Conservation (phyloP, 2,888 invertebrate genomes). For the Nephrotoma flavescens region DNA sequence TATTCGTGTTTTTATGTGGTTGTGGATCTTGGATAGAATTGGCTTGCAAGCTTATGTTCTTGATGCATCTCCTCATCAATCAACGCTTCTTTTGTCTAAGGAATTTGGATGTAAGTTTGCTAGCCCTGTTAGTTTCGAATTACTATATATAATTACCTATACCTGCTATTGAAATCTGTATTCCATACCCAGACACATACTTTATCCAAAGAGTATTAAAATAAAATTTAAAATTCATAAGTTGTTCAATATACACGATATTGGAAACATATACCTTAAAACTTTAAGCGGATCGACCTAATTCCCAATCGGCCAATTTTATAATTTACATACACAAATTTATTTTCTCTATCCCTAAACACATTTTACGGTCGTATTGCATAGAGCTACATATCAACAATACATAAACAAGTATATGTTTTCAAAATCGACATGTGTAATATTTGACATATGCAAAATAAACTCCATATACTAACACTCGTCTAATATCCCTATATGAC, state of each 20-base stretch:
- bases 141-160: no score
- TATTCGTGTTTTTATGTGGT: no score
- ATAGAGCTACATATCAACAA: background rate
- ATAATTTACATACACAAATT: background rate
- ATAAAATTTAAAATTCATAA: background rate
- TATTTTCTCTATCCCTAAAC: background rate
- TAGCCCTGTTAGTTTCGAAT: no score
- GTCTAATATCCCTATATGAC: background rate
- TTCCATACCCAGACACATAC: background rate
- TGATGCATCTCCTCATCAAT: no score
- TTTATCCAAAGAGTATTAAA: background rate
- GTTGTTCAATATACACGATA: background rate
- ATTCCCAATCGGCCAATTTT: slow-evolving; percentile 2
- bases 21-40: no score
- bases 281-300: background rate
- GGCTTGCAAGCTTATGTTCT: no score
- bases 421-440: background rate
- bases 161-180: no score
- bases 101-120: no score
- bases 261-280: background rate
- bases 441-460: slow-evolving; percentile 1
- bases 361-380: background rate
- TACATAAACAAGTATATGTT: background rate
- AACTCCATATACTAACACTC: background rate
- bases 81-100: no score